A percentile compares a stretch with the other conserved stretches of the same genome.
These are phyloP conservation scores for Callinectes sapidus DNA, from an alignment of 2,888 invertebrate species.

Conservation along the genomic window DNA sequence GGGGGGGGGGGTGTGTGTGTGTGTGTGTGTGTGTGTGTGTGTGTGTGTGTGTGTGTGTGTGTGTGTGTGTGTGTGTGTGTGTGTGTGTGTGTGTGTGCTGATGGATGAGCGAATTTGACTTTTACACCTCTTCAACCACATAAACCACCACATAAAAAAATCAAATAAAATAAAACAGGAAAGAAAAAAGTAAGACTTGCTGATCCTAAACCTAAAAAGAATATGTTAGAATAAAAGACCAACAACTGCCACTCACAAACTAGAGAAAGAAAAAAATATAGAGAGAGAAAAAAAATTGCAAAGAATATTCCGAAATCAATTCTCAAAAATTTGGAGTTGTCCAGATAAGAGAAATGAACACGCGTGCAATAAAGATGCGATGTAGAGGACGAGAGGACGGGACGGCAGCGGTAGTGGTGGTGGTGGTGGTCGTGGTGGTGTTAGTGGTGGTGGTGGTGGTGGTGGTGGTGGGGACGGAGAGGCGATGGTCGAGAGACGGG, in stretches of 20 bases:
- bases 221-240: background rate
- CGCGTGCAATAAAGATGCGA: slow-evolving; percentile 2
- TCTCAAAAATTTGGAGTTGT: slow-evolving; percentile 24
- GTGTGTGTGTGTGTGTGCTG: background rate
- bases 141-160: background rate
- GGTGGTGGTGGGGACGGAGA: background rate
- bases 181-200: background rate
- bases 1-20: too few relatives aligned
- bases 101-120: background rate
- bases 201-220: background rate
- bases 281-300: background rate
- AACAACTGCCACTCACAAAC: slow-evolving; percentile 8
- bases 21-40: too few relatives aligned
- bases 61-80: background rate
- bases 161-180: background rate
- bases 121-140: background rate
- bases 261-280: background rate
- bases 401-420: background rate
- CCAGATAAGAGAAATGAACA: background rate
- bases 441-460: background rate
- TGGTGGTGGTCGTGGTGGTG: background rate
- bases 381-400: background rate
- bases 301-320: background rate
- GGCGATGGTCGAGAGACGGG: background rate
- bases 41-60: slow-evolving; percentile 6